Conservation (phyloP, 2,888 invertebrate species). For the Salpingus planirostris region DNA sequence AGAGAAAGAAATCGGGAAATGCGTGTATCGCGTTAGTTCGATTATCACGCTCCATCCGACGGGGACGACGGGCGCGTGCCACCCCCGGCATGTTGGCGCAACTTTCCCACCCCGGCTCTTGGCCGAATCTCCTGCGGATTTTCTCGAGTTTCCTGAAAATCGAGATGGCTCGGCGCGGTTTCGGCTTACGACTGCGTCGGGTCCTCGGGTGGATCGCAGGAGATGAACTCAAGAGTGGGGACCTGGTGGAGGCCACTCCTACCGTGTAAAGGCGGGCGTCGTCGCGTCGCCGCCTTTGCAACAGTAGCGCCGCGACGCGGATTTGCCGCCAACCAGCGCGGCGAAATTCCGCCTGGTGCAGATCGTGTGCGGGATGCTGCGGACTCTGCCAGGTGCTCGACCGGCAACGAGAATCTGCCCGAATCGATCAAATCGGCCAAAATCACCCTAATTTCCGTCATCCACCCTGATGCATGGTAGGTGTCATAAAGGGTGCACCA, state of each 20-base stretch:
- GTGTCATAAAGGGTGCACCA: no score
- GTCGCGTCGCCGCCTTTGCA: slow-evolving; percentile 9
- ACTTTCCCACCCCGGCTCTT: no score
- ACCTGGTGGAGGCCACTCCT: slow-evolving; percentile 8
- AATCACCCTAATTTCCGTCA: no score
- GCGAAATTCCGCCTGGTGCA: no score
- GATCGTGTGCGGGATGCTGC: no score
- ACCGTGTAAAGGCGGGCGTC: slow-evolving; percentile 10
- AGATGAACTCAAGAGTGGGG: slow-evolving; percentile 10
- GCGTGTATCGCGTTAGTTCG: slow-evolving; percentile 34
- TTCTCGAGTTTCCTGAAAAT: no score
- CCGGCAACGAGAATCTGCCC: no score
- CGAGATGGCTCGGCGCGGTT: slow-evolving; percentile 1
- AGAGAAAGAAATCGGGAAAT: no score
- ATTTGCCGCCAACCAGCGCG: slow-evolving; percentile 1
- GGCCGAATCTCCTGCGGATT: no score
- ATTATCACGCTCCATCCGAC: slow-evolving; percentile 35
- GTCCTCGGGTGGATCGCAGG: slow-evolving; percentile 3
- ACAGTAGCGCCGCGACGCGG: slow-evolving; percentile 11
- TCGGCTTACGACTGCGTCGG: slow-evolving; percentile 6
- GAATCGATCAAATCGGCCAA: no score
- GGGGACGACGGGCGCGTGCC: background rate
- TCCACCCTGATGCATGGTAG: no score
- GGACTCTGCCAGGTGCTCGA: no score
- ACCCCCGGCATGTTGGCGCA: background rate